A percentile compares a stretch with the other conserved stretches of the same genome.
Conservation (phyloP, 2,888 invertebrate genomes). For the Cyaniris semiargus region DNA sequence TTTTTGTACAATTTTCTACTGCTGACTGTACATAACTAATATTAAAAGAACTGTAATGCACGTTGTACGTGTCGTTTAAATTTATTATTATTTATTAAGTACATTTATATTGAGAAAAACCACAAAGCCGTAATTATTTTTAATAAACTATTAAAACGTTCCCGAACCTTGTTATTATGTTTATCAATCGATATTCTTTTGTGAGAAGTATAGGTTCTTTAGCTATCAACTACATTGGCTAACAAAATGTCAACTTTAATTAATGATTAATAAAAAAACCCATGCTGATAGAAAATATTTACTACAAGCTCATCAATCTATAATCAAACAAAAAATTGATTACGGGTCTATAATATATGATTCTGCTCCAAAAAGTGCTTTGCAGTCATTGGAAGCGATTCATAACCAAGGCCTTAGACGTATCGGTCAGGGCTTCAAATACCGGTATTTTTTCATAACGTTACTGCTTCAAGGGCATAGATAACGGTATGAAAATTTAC, state of each 20-base stretch:
- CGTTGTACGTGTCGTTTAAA: constrained; percentile 78
- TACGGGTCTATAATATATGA: too few relatives aligned
- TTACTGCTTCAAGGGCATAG: too few relatives aligned
- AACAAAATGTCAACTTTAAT: too few relatives aligned
- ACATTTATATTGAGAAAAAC: constrained; percentile 75
- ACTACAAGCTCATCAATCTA: too few relatives aligned
- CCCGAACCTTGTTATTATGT: constrained; percentile 59
- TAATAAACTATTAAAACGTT: constrained; percentile 75
- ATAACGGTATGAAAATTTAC: too few relatives aligned
- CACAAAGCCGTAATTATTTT: constrained; percentile 74
- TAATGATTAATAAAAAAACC: background rate
- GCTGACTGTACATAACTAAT: constrained; percentile 78
- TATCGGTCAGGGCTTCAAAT: too few relatives aligned
- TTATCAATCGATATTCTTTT: constrained; percentile 45
- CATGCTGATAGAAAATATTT: too few relatives aligned
- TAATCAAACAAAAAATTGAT: too few relatives aligned
- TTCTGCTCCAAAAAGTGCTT: too few relatives aligned
- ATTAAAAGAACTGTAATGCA: constrained; percentile 79
- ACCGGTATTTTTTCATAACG: too few relatives aligned
- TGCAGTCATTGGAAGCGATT: too few relatives aligned
- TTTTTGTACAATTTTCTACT: constrained; percentile 72
- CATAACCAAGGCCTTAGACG: too few relatives aligned
- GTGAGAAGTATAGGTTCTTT: background rate
- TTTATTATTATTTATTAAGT: constrained; percentile 76
- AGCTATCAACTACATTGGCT: background rate